Percentiles rank a stretch among this genome's conserved stretches.
Conservation (phyloP, 2,888 invertebrate genomes). For the Crossocerus cetratus region DNA sequence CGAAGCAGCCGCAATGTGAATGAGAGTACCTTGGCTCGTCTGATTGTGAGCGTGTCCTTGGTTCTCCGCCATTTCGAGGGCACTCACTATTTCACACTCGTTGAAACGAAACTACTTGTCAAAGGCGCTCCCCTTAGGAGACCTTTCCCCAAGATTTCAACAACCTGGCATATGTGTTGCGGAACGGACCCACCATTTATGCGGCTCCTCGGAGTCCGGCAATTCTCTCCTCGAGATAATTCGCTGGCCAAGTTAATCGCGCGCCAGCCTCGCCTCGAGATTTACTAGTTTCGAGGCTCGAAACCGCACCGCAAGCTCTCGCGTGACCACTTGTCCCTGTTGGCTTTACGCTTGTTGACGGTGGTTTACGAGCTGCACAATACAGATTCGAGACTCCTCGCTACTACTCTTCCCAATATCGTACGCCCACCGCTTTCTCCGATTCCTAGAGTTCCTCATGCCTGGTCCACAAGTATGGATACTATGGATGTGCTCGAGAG, state of each 20-base stretch:
- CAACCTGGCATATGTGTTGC: constrained; percentile 63
- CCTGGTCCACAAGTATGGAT: no score
- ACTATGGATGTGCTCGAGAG: no score
- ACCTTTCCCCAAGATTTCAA: constrained; percentile 68
- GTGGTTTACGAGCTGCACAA: no score
- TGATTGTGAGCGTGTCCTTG: constrained; percentile 84
- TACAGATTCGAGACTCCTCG: no score
- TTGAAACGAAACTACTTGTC: constrained; percentile 55
- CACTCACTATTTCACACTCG: constrained; percentile 23
- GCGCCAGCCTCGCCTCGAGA: constrained; percentile 7
- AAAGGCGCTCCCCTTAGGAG: constrained; percentile 68
- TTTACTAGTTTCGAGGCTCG: neutral
- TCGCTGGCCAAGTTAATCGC: constrained; percentile 4
- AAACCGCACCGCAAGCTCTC: no score
- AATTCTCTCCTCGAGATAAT: neutral
- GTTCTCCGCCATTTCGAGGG: constrained; percentile 84
- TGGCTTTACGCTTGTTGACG: no score
- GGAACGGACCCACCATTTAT: constrained; percentile 63
- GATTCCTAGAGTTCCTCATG: no score
- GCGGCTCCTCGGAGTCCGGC: constrained; percentile 28
- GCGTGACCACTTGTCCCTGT: no score
- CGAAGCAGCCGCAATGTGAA: no score
- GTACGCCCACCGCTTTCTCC: no score
- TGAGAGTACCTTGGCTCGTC: constrained; percentile 77
- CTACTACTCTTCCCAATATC: no score